Evolutionary conservation across 2,113 vertebrate species (phyloP).

Genomic region (Natator depressus): DNA sequence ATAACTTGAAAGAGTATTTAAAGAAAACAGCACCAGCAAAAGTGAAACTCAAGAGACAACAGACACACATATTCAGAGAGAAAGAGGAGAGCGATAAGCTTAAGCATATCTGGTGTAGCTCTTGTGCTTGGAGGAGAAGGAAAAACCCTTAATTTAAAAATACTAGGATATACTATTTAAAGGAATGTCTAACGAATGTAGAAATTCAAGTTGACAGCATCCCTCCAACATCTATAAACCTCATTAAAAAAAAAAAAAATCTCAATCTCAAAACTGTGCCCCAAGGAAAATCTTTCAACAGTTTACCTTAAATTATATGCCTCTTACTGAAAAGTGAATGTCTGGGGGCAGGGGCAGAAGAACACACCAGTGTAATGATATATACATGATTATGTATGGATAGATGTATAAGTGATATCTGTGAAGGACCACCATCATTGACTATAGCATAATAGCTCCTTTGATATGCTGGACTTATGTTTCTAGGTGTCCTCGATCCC

Average conservation of each 20-base stretch:
- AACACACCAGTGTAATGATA: not conserved
- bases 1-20: not conserved
- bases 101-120: not conserved
- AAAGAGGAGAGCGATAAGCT: not conserved
- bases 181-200: not conserved
- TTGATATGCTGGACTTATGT: too few relatives aligned
- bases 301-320: not conserved
- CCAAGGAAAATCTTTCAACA: not conserved
- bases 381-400: not conserved
- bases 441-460: too few relatives aligned
- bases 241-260: not conserved
- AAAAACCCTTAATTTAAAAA: not conserved
- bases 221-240: not conserved
- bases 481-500: too few relatives aligned
- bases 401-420: too few relatives aligned
- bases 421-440: too few relatives aligned
- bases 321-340: not conserved
- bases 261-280: not conserved
- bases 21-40: not conserved
- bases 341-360: not conserved
- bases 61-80: not conserved
- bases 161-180: not conserved
- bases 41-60: not conserved
- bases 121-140: not conserved
- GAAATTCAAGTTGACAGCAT: not conserved